Percentiles rank a stretch among this genome's conserved stretches.
These are phyloP conservation scores for Cantharis flavilabris DNA, from an alignment of 2,888 invertebrate species.

Conservation along the genomic window DNA sequence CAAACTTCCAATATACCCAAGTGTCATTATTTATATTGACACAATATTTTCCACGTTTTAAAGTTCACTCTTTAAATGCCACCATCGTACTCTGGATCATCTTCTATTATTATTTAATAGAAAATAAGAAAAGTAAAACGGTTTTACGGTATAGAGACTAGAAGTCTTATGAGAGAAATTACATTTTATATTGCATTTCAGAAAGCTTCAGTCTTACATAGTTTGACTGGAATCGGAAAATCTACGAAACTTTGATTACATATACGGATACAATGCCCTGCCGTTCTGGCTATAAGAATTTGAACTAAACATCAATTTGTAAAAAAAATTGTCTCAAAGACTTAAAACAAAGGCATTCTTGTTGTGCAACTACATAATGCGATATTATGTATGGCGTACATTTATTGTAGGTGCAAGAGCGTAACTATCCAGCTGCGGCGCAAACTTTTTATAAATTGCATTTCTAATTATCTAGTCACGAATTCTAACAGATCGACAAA, in stretches of 20 bases:
- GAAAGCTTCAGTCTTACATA: not conserved
- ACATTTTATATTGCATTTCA: not conserved
- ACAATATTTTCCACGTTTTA: not conserved
- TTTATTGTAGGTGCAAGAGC: not conserved
- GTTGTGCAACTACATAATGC: conserved; percentile 3
- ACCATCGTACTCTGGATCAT: not conserved
- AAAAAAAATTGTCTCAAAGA: not conserved
- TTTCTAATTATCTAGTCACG: conserved; percentile 12
- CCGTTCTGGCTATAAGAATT: not conserved
- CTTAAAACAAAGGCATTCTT: not conserved
- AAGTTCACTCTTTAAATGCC: not conserved
- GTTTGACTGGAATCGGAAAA: not conserved
- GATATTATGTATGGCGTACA: not conserved
- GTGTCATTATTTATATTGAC: not conserved
- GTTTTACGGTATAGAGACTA: not conserved
- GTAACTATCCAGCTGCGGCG: conserved; percentile 9
- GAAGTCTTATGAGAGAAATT: not conserved
- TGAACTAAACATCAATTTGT: not conserved
- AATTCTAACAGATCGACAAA: conserved; percentile 2
- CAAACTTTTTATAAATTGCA: conserved; percentile 8
- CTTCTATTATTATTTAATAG: not conserved
- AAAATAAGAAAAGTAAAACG: not conserved
- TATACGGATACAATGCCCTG: not conserved
- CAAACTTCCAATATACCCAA: not conserved
- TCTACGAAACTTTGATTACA: not conserved